A percentile compares a stretch with the other conserved stretches of the same genome.
These are phyloP conservation scores for Spisula subtruncata DNA, from an alignment of 2,888 invertebrate genomes.

Conservation along the genomic window DNA sequence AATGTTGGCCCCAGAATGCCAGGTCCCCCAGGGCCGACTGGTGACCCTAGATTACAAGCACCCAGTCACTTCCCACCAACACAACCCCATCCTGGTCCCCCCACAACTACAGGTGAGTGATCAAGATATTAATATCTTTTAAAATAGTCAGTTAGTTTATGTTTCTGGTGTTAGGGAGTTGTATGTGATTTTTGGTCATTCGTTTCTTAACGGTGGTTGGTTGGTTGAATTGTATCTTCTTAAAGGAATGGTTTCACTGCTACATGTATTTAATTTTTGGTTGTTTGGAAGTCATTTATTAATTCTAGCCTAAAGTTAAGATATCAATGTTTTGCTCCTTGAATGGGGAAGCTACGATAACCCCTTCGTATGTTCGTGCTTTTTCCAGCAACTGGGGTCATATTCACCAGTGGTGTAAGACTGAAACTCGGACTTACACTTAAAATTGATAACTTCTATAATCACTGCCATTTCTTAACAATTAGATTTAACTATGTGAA, in stretches of 20 bases:
- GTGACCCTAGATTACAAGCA: conserved; percentile 57
- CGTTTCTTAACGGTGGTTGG: not conserved
- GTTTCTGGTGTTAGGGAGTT: not conserved
- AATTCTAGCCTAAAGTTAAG: not conserved
- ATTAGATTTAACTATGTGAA: too few species aligned
- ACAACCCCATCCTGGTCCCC: conserved; percentile 43
- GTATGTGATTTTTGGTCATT: not conserved
- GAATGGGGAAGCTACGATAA: too few species aligned
- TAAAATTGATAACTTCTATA: too few species aligned
- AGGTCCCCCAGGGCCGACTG: conserved; percentile 29
- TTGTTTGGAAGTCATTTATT: not conserved
- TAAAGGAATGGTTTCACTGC: not conserved
- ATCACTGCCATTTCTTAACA: too few species aligned
- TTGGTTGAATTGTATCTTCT: not conserved
- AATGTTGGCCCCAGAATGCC: conserved; percentile 49
- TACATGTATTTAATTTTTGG: not conserved
- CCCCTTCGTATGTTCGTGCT: too few species aligned
- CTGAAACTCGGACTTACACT: not conserved
- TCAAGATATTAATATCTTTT: too few species aligned
- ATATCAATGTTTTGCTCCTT: too few species aligned
- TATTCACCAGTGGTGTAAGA: not conserved
- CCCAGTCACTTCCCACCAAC: conserved; percentile 50
- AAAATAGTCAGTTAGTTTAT: not conserved
- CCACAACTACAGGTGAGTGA: conserved; percentile 21
- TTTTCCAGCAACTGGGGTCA: not conserved